Conservation (phyloP, 2,797 vertebrate genomes). For the Girardinus metallicus region DNA sequence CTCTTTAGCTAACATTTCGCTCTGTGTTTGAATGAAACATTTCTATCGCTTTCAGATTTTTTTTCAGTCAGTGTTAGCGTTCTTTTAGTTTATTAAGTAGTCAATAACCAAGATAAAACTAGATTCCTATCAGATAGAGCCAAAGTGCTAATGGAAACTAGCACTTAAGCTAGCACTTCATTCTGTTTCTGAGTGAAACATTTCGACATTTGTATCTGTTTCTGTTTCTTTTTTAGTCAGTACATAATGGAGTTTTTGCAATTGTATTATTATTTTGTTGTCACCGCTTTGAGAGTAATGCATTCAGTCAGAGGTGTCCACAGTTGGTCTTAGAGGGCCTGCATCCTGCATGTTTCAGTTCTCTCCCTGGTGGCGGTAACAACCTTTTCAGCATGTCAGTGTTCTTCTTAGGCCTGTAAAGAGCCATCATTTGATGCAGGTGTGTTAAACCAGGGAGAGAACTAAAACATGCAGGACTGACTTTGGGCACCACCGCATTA, state of each 20-base stretch:
- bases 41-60: background rate
- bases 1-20: no score
- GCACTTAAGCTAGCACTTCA: no score
- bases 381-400: no score
- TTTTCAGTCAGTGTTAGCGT: background rate
- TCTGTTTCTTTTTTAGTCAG: background rate
- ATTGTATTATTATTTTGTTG: background rate
- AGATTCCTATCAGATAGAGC: conserved; percentile 39
- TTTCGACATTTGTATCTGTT: background rate
- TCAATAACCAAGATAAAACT: conserved; percentile 42
- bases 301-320: background rate
- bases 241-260: background rate
- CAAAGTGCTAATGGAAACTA: conserved; percentile 46
- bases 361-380: no score
- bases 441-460: no score
- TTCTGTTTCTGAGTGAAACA: background rate
- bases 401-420: no score
- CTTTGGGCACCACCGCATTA: conserved; percentile 37
- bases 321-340: no score
- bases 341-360: no score
- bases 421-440: no score
- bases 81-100: conserved; percentile 16
- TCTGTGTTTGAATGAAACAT: background rate
- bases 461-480: no score
- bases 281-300: conserved; percentile 18